Evolutionary conservation across 1,140 invertebrate genomes (phyloP), one percentile per base, ranked within the genome.

Genomic region (Mizuhopecten yessoensis): DNA sequence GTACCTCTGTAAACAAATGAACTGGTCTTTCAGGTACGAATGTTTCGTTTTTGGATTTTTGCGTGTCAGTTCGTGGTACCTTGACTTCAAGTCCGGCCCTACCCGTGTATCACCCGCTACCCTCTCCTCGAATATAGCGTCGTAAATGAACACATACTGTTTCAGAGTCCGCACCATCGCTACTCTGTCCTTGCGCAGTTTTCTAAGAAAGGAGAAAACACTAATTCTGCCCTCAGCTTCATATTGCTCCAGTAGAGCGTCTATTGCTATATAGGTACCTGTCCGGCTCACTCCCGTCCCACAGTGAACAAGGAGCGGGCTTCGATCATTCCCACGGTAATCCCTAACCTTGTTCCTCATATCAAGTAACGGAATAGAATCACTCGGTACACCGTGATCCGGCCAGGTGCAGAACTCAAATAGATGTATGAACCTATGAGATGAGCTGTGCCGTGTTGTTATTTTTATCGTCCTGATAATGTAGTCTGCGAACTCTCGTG

Each of bases 391-490:
- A 0, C 99, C 99, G 95, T 99, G 99, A 96, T 99, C 99, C 0
- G 99, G 99, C 99, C 99, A 99, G 0, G 99, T 99, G 0, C 99
- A 99, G 95, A 99, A 99, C 96, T 99, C 99, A 89, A 99, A 97
- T 95, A 96, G 92, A 42, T 91, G 93, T 5, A 96, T 94, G 11
- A 86, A 87, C 75, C 91, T 92, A 57, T 86, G 33, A 15, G 89
- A 34, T 86, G 57, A 86, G 33, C 49, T 75, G n/a, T 89, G 87
- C 0, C 34, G 45, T 13, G 91, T 75, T 88, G 88, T 92, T 5
- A 92, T 86, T 45, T 91, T 88, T 23, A 96, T 92, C 0, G 92
- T 93, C 0, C 95, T 87, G 23, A 96, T 93, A 34, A 93, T 92
- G 89, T 95, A 96, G 90, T 95, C 93, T 15, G 96, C 95, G 90